phyloP scores from a whole-genome alignment of 2,797 vertebrate genomes.

The Ptychadena robeensis region DNA sequence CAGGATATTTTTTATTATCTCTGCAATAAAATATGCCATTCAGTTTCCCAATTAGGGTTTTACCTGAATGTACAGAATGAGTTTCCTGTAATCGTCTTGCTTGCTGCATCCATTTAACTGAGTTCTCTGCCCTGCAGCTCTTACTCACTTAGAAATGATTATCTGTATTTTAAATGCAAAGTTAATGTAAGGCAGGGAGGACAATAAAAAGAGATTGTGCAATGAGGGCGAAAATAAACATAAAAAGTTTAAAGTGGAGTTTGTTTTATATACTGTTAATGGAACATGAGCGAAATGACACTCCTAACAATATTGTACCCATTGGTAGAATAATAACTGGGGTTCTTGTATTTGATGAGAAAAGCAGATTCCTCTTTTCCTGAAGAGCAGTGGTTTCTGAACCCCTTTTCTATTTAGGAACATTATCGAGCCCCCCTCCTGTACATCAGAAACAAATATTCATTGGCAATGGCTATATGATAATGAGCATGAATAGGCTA shows the following conservation, averaged over 20 bases:
- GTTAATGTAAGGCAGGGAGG: slow-evolving; percentile 36
- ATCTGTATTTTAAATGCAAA: slow-evolving; percentile 44
- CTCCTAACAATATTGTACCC: slow-evolving; percentile 11
- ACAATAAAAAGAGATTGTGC: slow-evolving; percentile 29
- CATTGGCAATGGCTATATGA: slow-evolving; percentile 23
- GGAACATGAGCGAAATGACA: neutral
- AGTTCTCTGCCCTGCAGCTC: slow-evolving; percentile 31
- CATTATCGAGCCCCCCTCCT: neutral
- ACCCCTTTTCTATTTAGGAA: too few species aligned
- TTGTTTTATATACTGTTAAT: slow-evolving; percentile 16
- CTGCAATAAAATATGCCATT: neutral
- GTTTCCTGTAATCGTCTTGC: slow-evolving; percentile 32
- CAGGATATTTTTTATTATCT: neutral
- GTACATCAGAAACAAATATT: slow-evolving; percentile 18
- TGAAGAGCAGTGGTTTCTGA: too few species aligned
- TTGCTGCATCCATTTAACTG: slow-evolving; percentile 28
- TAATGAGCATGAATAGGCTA: neutral
- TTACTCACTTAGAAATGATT: slow-evolving; percentile 37
- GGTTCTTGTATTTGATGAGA: slow-evolving; percentile 10
- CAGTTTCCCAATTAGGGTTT: slow-evolving; percentile 13
- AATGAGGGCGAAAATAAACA: slow-evolving; percentile 35
- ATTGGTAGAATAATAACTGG: neutral
- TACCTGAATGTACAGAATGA: slow-evolving; percentile 19
- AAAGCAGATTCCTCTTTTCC: slow-evolving; percentile 10
- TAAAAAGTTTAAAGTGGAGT: slow-evolving; percentile 20